Conservation (phyloP, 2,888 invertebrate genomes). For the Acanthoscelides obtectus region DNA sequence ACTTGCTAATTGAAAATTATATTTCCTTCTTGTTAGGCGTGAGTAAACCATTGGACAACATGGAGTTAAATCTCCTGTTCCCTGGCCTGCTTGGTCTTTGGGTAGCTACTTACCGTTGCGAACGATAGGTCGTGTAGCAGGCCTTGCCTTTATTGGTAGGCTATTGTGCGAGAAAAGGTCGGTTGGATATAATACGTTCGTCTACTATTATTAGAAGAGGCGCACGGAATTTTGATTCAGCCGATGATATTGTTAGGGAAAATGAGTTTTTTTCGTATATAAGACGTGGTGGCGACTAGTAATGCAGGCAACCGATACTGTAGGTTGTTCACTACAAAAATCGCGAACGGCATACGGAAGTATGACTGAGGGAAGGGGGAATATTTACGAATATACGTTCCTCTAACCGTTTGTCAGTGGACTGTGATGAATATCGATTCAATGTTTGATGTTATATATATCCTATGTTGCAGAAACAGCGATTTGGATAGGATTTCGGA, state of each 20-base stretch:
- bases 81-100: background rate
- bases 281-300: background rate
- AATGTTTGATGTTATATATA: too few species aligned
- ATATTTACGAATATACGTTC: background rate
- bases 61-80: too few species aligned
- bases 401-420: background rate
- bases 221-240: background rate
- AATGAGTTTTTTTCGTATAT: background rate
- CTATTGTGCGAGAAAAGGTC: conserved; percentile 8
- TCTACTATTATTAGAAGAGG: background rate
- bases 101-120: background rate
- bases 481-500: too few species aligned
- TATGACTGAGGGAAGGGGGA: background rate
- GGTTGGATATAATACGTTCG: conserved; percentile 9
- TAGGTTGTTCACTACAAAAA: background rate
- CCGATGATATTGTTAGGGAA: background rate
- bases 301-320: background rate
- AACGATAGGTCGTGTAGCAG: background rate
- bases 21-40: too few species aligned
- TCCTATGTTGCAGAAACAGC: too few species aligned
- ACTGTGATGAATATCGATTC: background rate
- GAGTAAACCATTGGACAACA: too few species aligned
- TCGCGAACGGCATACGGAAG: background rate
- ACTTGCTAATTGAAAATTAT: too few species aligned
- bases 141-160: conserved; percentile 6